phyloP scores from a whole-genome alignment of 2,888 invertebrate species.

The Euzophera pinguis region DNA sequence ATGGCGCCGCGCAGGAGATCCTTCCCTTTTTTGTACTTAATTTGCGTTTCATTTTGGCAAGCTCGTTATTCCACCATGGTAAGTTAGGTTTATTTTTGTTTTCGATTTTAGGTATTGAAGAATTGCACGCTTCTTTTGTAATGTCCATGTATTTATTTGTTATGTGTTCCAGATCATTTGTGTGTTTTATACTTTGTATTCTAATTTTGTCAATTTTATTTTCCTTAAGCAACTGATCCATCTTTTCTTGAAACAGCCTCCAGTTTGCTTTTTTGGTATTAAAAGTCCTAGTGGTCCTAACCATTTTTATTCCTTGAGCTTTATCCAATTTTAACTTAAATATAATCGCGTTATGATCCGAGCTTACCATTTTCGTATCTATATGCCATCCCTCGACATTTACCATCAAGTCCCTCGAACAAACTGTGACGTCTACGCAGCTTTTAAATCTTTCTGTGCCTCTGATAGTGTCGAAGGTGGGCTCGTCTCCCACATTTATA shows the following conservation, averaged over 20 bases:
- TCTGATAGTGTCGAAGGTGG: too few species aligned
- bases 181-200: conserved; percentile 4
- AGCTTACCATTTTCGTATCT: conserved; percentile 6
- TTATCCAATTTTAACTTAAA: conserved; percentile 20
- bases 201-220: conserved; percentile 1
- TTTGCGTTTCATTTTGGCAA: not conserved
- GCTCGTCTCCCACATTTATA: too few species aligned
- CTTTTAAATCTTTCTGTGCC: too few species aligned
- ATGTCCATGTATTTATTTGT: not conserved
- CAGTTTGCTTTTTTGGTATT: conserved; percentile 25
- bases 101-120: not conserved
- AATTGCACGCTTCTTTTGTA: not conserved
- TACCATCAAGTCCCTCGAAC: conserved; percentile 9
- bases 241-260: conserved; percentile 21
- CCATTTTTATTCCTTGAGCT: not conserved
- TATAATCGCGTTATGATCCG: conserved; percentile 25
- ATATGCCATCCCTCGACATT: conserved; percentile 21
- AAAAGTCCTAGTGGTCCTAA: conserved; percentile 19
- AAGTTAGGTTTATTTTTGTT: not conserved
- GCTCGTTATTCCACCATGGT: conserved; percentile 5
- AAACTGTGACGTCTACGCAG: conserved; percentile 21
- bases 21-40: not conserved
- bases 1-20: not conserved
- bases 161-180: not conserved
- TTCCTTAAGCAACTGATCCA: conserved; percentile 5